These are phyloP conservation scores for Microtus richardsoni DNA, from an alignment of 2,113 vertebrate species.

Conservation along the genomic window DNA sequence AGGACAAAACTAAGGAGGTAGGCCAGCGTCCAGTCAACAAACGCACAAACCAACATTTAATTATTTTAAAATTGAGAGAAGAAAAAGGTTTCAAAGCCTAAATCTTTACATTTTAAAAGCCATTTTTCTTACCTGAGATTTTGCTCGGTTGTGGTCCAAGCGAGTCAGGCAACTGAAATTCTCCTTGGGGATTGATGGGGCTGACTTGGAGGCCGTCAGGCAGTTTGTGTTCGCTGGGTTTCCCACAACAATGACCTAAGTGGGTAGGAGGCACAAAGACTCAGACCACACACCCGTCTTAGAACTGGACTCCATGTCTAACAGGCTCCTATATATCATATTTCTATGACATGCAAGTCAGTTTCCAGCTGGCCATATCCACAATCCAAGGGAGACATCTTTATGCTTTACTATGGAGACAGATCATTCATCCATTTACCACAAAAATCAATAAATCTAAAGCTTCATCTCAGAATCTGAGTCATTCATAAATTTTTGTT, in stretches of 20 bases:
- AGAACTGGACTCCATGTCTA: neutral
- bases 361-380: neutral
- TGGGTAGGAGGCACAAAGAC: neutral
- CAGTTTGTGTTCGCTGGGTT: slow-evolving; percentile 99
- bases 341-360: neutral
- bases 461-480: neutral
- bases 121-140: slow-evolving; percentile 91
- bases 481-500: slow-evolving; percentile 28
- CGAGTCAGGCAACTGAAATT: slow-evolving; percentile 99
- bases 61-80: neutral
- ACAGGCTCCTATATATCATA: neutral
- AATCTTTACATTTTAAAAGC: slow-evolving; percentile 1
- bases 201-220: slow-evolving; percentile 95
- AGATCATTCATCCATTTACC: neutral
- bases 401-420: neutral
- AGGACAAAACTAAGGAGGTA: slow-evolving; percentile 46
- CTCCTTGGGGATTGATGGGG: slow-evolving; percentile 97
- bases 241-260: slow-evolving; percentile 96
- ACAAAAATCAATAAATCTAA: neutral
- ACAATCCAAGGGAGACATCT: neutral
- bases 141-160: slow-evolving; percentile 98
- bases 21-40: neutral
- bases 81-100: slow-evolving; percentile 37
- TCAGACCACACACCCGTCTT: neutral
- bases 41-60: slow-evolving; percentile 6